Percentiles rank a stretch among this genome's conserved stretches.
These are phyloP conservation scores for Xestia rhomboidea DNA, from an alignment of 2,888 invertebrate genomes.

Conservation along the genomic window DNA sequence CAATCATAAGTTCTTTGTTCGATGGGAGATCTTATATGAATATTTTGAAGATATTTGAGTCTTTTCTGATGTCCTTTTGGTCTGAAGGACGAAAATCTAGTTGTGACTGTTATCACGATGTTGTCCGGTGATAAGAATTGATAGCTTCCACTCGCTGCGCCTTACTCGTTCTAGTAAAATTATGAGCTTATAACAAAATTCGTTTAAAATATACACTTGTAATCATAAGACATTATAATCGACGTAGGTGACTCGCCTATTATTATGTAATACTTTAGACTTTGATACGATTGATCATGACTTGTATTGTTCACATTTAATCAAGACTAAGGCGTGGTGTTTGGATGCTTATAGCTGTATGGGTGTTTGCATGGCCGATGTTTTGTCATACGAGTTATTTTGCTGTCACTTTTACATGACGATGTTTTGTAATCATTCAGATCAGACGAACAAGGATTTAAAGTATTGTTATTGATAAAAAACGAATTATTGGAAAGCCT, in stretches of 20 bases:
- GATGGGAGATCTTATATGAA: slow-evolving; percentile 60
- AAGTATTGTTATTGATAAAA: background rate
- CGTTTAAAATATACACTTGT: slow-evolving; percentile 64
- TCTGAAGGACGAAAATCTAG: slow-evolving; percentile 57
- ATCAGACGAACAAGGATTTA: background rate
- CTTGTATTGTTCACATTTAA: slow-evolving; percentile 60
- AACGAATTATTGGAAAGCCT: slow-evolving; percentile 46
- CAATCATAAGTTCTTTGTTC: slow-evolving; percentile 62
- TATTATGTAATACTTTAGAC: slow-evolving; percentile 63
- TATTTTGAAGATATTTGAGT: slow-evolving; percentile 60
- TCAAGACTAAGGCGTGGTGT: slow-evolving; percentile 66
- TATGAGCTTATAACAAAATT: slow-evolving; percentile 68
- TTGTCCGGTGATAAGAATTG: slow-evolving; percentile 68
- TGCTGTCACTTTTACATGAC: slow-evolving; percentile 34
- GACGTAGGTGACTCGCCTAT: slow-evolving; percentile 64
- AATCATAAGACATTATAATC: slow-evolving; percentile 67
- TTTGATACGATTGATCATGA: slow-evolving; percentile 65
- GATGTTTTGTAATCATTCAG: background rate
- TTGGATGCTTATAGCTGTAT: slow-evolving; percentile 64
- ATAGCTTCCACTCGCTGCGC: slow-evolving; percentile 65
- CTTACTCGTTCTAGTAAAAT: slow-evolving; percentile 63
- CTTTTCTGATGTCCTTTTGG: slow-evolving; percentile 62
- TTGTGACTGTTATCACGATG: slow-evolving; percentile 64
- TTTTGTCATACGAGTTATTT: slow-evolving; percentile 42
- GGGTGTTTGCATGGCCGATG: slow-evolving; percentile 50